phyloP scores from a whole-genome alignment of 2,113 vertebrate genomes.

The Psephotus haematonotus region DNA sequence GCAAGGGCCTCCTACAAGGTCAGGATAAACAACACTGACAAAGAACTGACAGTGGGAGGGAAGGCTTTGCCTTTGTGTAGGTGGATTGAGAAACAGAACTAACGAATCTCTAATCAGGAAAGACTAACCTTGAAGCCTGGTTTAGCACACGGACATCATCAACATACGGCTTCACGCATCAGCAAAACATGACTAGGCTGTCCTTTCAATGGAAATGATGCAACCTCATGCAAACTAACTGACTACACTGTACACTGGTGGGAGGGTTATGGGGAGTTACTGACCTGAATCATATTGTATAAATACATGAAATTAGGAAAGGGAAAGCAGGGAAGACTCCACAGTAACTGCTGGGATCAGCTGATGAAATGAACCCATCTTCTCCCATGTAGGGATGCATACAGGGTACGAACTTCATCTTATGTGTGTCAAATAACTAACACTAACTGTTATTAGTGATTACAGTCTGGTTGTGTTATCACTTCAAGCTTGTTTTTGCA shows the following conservation, averaged over 20 bases:
- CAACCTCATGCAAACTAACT: background rate
- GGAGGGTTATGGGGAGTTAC: background rate
- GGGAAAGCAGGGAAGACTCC: background rate
- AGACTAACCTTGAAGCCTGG: background rate
- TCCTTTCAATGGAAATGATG: background rate
- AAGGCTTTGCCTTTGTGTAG: background rate
- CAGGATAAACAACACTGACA: background rate
- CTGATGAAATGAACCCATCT: background rate
- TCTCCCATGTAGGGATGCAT: background rate
- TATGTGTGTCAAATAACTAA: background rate
- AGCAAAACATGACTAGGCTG: background rate
- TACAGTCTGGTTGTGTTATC: background rate
- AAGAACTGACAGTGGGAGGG: background rate
- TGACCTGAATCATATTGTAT: background rate
- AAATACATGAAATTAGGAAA: background rate
- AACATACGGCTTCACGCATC: background rate
- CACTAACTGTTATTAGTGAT: background rate
- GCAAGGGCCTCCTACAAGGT: background rate
- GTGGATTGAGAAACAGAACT: background rate
- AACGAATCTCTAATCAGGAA: background rate
- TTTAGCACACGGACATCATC: background rate
- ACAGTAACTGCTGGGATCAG: background rate
- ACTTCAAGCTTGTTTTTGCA: background rate
- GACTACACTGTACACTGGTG: background rate
- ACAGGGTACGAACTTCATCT: background rate